phyloP scores from a whole-genome alignment of 2,113 vertebrate genomes.

The Eclectus roratus region DNA sequence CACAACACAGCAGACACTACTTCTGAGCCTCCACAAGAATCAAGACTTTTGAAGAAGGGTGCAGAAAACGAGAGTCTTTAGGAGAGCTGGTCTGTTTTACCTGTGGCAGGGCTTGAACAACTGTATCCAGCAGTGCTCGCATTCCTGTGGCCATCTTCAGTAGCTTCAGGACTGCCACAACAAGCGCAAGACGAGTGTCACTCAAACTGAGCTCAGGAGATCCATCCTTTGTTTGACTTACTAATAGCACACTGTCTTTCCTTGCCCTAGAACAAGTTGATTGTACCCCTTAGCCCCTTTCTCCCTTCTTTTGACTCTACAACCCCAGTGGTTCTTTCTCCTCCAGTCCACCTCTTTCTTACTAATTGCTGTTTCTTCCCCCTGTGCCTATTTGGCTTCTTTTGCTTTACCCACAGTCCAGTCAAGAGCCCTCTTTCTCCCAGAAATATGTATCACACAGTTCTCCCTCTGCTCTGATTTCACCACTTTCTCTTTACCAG shows the following conservation, averaged over 20 bases:
- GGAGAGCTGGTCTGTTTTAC: slow-evolving; percentile 64
- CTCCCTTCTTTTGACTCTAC: background rate
- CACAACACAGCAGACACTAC: background rate
- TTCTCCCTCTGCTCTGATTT: background rate
- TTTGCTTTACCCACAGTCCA: background rate
- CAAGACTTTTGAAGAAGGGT: background rate
- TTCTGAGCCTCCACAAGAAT: background rate
- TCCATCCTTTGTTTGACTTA: background rate
- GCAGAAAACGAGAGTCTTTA: background rate
- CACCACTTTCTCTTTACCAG: background rate
- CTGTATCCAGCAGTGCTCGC: slow-evolving; percentile 86
- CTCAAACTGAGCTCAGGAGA: background rate
- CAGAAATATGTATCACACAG: background rate
- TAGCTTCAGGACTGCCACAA: slow-evolving; percentile 83
- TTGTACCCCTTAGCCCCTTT: background rate
- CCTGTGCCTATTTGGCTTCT: background rate
- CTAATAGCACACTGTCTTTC: background rate
- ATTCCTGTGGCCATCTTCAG: slow-evolving; percentile 91
- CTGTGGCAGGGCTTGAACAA: slow-evolving; percentile 89
- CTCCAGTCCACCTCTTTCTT: background rate
- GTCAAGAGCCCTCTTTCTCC: background rate
- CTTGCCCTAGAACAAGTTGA: background rate
- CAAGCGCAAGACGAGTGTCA: slow-evolving; percentile 3
- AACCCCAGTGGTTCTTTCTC: background rate
- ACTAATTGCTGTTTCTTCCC: background rate